Evolutionary conservation across 2,888 invertebrate genomes (phyloP).

Genomic region (Ethmia dodecea): DNA sequence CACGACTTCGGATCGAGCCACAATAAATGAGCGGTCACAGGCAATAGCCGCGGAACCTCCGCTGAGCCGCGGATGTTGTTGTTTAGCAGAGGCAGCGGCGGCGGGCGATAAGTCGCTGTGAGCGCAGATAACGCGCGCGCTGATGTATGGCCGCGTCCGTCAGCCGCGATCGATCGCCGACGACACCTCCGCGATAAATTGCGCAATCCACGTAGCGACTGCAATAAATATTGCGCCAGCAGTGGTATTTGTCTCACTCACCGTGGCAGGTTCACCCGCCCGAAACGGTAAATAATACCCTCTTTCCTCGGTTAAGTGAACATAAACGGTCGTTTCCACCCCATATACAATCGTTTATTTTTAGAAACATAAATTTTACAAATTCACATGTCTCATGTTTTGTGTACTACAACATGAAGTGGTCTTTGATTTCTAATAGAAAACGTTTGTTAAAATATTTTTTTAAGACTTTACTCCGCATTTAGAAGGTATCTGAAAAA

Average conservation of each 20-base stretch:
- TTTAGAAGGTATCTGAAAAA: not conserved
- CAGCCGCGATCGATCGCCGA: conserved; percentile 69
- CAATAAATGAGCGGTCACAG: conserved; percentile 53
- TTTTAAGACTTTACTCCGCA: conserved; percentile 3
- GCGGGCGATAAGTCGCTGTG: conserved; percentile 65
- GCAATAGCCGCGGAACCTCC: conserved; percentile 24
- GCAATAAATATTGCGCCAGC: conserved; percentile 72
- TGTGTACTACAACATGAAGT: conserved; percentile 39
- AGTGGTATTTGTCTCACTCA: conserved; percentile 75
- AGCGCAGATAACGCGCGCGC: conserved; percentile 70
- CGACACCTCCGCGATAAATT: conserved; percentile 75
- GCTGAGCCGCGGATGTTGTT: conserved; percentile 48
- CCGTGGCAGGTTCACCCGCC: conserved; percentile 72
- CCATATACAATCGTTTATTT: conserved; percentile 76
- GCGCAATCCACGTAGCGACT: conserved; percentile 73
- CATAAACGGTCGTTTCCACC: conserved; percentile 77
- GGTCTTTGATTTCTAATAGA: conserved; percentile 11
- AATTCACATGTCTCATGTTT: conserved; percentile 62
- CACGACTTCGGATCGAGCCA: conserved; percentile 30
- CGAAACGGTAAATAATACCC: conserved; percentile 78
- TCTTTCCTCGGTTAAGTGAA: conserved; percentile 78
- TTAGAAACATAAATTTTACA: conserved; percentile 73
- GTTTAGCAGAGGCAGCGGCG: conserved; percentile 32
- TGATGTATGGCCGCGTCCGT: conserved; percentile 70
- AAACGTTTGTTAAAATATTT: conserved; percentile 4